Base-by-base conservation (phyloP, 2,113 vertebrate species). In the Ammodytes marinus region DNA sequence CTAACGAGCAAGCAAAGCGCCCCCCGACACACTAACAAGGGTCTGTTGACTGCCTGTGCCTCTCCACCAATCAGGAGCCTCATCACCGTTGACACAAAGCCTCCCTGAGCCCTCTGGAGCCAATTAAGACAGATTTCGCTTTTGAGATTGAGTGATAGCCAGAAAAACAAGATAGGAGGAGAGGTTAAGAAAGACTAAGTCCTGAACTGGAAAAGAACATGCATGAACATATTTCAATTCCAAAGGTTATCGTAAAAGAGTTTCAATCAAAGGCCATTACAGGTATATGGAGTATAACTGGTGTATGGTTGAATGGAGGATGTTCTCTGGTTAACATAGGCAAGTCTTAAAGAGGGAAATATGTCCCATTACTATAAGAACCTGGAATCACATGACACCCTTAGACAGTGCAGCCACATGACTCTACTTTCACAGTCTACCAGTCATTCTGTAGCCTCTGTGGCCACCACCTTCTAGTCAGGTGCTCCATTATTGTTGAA, bases 1-100 rank as follows among this genome's bases (percentile, higher is more conserved):
- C 96, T 97, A 97, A 97, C 95, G 96, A 97, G 95, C 93, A 95
- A 95, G 93, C 94, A 93, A 94, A 96, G 92, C 91, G 93, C 92
- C 92, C 92, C 92, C 87, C 71, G 91, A 88, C 93, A 87, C 94
- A 69, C 90, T 93, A 93, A 93, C 89, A 85, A 94, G 93, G 88
- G 67, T 88, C 80, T 92, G 88, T 85, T 88, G 86, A 87, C 82
- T 93, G 93, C 94, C 95, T 94, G 93, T 78, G 93, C 92, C 93
- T 96, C 94, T 94, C 93, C 92, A 95, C 95, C 95, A 96, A 92
- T 91, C 94, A 94, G 95, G 91, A 95, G 89, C 94, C 94, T 96
- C 94, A 95, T 93, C 93, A 92, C 88, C 91, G 8, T 82, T 90
- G 91, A 90, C 95, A 95, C 92, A 93, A 96, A 92, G 83, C 85